phyloP scores from a whole-genome alignment of 2,113 vertebrate genomes.

The Corythoichthys intestinalis region DNA sequence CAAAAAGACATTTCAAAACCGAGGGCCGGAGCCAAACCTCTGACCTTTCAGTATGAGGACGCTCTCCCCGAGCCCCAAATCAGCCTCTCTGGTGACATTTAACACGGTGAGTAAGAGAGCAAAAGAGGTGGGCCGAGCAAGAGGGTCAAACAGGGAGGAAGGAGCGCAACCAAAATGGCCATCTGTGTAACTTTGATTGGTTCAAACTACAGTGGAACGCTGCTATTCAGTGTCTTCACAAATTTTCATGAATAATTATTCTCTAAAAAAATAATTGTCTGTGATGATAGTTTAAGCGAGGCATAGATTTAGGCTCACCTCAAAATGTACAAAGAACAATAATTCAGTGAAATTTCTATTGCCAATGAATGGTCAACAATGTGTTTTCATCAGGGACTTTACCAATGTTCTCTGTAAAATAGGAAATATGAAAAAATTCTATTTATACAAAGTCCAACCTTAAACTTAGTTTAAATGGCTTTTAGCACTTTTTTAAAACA shows the following conservation, averaged over 20 bases:
- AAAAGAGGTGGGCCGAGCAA: conserved; percentile 32
- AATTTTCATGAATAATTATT: not conserved
- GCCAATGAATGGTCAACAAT: too few relatives aligned
- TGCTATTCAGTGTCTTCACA: not conserved
- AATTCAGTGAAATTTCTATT: too few relatives aligned
- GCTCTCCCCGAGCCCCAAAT: conserved; percentile 48
- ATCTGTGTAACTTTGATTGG: conserved; percentile 18
- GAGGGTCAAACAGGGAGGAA: conserved; percentile 37
- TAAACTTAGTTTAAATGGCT: too few relatives aligned
- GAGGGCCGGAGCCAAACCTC: conserved; percentile 44
- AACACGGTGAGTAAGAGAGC: conserved; percentile 48
- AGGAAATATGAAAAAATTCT: too few relatives aligned
- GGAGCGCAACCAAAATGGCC: conserved; percentile 36
- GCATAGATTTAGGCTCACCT: too few relatives aligned
- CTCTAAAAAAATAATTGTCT: not conserved
- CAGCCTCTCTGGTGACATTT: conserved; percentile 57
- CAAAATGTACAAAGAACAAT: too few relatives aligned
- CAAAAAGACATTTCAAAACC: conserved; percentile 48
- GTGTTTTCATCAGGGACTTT: too few relatives aligned
- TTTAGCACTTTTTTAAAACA: too few relatives aligned
- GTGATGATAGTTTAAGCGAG: too few relatives aligned
- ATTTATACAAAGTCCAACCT: too few relatives aligned
- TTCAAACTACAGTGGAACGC: not conserved
- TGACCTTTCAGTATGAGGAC: conserved; percentile 61
- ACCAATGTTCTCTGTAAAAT: too few relatives aligned